Conservation (phyloP, 2,888 invertebrate species). For the Amblyjoppa proteus region DNA sequence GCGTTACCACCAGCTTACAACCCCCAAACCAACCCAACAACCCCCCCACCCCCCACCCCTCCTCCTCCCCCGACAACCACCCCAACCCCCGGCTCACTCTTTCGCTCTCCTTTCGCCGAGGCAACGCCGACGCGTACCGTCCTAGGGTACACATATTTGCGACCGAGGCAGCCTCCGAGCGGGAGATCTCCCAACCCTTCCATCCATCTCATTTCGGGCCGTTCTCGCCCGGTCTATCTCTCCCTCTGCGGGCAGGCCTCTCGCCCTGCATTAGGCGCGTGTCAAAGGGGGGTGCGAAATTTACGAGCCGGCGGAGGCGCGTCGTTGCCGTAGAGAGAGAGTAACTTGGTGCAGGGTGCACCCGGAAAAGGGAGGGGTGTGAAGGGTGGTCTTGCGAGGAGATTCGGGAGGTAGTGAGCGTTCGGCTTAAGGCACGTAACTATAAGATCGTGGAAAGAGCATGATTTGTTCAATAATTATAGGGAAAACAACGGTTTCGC, state of each 20-base stretch:
- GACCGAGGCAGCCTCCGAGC: conserved; percentile 38
- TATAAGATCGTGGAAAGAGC: too few relatives aligned
- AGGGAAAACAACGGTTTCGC: too few relatives aligned
- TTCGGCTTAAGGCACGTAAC: too few relatives aligned
- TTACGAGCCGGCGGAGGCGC: conserved; percentile 75
- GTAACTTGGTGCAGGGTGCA: too few relatives aligned
- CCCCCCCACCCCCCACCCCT: conserved; percentile 22
- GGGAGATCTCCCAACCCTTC: conserved; percentile 1
- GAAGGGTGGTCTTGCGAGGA: too few relatives aligned
- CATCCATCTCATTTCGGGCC: conserved; percentile 26
- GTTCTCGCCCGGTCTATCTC: conserved; percentile 48
- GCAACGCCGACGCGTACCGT: background rate
- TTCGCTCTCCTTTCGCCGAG: conserved; percentile 27
- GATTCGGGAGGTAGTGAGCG: too few relatives aligned
- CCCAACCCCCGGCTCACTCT: conserved; percentile 18
- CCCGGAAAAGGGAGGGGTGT: too few relatives aligned
- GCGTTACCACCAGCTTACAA: conserved; percentile 66
- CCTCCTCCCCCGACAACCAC: conserved; percentile 42
- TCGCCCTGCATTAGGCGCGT: conserved; percentile 78
- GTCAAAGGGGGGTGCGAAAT: conserved; percentile 83
- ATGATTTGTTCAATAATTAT: too few relatives aligned
- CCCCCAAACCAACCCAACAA: conserved; percentile 53
- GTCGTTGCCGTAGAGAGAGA: too few relatives aligned
- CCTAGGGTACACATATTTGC: background rate
- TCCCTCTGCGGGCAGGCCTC: conserved; percentile 30